These are phyloP conservation scores for Tragelaphus strepsiceros DNA, from an alignment of 2,113 vertebrate species.

Conservation along the genomic window DNA sequence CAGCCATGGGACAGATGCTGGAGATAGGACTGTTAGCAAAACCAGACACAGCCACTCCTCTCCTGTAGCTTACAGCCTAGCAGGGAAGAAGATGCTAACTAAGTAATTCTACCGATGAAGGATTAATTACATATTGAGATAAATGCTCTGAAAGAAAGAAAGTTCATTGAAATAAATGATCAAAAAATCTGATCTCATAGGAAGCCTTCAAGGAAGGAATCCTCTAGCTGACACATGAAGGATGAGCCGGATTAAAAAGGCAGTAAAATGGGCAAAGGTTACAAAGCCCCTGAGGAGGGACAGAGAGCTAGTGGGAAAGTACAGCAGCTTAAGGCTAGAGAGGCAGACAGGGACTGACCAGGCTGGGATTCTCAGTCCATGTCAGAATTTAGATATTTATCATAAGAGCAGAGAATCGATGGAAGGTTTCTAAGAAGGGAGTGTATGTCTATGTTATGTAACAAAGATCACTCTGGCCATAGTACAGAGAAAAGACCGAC, in stretches of 20 bases:
- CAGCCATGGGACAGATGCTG: background rate
- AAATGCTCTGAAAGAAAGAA: background rate
- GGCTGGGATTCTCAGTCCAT: background rate
- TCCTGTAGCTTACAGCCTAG: background rate
- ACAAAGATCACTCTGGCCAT: background rate
- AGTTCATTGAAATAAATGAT: background rate
- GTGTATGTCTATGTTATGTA: background rate
- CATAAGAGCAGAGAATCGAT: background rate
- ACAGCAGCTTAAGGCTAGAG: background rate
- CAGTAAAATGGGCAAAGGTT: background rate
- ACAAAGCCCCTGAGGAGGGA: background rate
- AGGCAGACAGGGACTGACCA: background rate
- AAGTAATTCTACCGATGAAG: background rate
- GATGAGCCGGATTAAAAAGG: background rate
- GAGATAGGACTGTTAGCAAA: background rate
- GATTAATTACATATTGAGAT: background rate
- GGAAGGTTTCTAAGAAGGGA: background rate
- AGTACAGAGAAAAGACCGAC: background rate
- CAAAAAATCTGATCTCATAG: background rate
- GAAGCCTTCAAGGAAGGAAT: background rate
- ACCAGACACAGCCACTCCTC: background rate
- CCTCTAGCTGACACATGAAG: background rate
- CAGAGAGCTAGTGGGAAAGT: too few relatives aligned
- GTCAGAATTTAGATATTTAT: background rate
- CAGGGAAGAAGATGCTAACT: background rate